Conservation (phyloP, 2,797 vertebrate species). For the Crocidura indochinensis region DNA sequence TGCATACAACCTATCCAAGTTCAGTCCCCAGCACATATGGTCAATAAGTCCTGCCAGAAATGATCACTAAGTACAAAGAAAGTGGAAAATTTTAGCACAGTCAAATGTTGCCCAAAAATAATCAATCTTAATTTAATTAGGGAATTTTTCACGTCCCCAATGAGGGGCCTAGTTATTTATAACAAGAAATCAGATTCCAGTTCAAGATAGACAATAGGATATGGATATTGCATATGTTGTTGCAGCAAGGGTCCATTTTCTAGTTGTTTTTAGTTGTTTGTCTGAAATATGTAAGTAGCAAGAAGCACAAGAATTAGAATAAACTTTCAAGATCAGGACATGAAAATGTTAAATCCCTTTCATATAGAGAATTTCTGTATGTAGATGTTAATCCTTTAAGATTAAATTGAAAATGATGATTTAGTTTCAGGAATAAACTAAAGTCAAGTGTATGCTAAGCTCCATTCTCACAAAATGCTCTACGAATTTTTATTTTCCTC, state of each 20-base stretch:
- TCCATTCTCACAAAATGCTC: not conserved
- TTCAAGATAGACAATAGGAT: slow-evolving; percentile 66
- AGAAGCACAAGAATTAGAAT: not conserved
- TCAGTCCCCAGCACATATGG: too few species aligned
- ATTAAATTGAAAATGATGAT: slow-evolving; percentile 32
- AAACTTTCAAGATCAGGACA: not conserved
- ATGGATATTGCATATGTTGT: slow-evolving; percentile 55
- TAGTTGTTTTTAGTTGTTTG: slow-evolving; percentile 18
- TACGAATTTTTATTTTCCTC: slow-evolving; percentile 34
- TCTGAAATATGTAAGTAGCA: not conserved
- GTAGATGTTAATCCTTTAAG: slow-evolving; percentile 12
- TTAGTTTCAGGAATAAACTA: slow-evolving; percentile 49
- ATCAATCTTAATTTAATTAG: slow-evolving; percentile 46
- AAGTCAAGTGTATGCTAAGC: slow-evolving; percentile 7
- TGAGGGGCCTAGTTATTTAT: slow-evolving; percentile 64
- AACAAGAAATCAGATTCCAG: slow-evolving; percentile 55
- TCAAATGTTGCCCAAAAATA: too few species aligned
- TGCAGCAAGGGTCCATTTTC: slow-evolving; percentile 54
- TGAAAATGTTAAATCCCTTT: not conserved
- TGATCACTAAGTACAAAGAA: too few species aligned
- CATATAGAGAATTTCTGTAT: not conserved
- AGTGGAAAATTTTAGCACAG: too few species aligned
- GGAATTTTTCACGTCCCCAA: slow-evolving; percentile 27
- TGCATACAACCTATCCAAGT: too few species aligned
- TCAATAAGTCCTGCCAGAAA: too few species aligned